Base-by-base conservation (phyloP, 2,797 vertebrate genomes). In the Cercopithecus neglectus region DNA sequence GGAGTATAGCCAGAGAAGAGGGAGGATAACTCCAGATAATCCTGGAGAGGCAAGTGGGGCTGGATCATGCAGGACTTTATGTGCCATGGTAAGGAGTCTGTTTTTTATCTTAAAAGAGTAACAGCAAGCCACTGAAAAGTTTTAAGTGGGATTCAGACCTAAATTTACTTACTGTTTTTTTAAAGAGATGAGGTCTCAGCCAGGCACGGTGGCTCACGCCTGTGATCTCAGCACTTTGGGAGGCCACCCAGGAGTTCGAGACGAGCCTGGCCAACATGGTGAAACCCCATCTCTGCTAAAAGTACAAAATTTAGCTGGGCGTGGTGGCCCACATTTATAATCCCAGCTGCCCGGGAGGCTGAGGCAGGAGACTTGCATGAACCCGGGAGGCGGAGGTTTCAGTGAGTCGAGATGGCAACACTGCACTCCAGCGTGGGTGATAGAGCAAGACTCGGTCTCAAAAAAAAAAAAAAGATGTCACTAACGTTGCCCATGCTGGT, bases 101-200 rank as follows among this genome's bases (percentile, higher is more conserved):
- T 39, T n/a, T 93, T 95, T 92, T 89, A 91, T 86, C 83, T 82
- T 72, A 74, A 78, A 74, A 78, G 24, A 89, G n/a, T 61, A 74
- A 4, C 55, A 95, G 84, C 64, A 90, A 96, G 22, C 90, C 79
- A 89, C 33, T 92, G 44, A 85, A 78, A 83, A 91, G 8, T 96
- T 94, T 87, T 91, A 72, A 85, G 79, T 89, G 74, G 89, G 14
- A 7, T 39, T 89, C 9, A 92, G 57, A 41, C 57, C 67, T 95
- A 85, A 85, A 72, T n/a, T 92, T 70, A 64, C 21, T 89, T 91
- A 50, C 1, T 8, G 3, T 64, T 64, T 64, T n/a, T 64, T 64
- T 1, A 67, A 67, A 19, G 61, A 67, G 61, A 67, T n/a, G 33
- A n/a, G 61, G 30, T n/a, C 33, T 67, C 1, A 4, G 33, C 61